phyloP scores from a whole-genome alignment of 2,797 vertebrate genomes.

The Erethizon dorsatum region DNA sequence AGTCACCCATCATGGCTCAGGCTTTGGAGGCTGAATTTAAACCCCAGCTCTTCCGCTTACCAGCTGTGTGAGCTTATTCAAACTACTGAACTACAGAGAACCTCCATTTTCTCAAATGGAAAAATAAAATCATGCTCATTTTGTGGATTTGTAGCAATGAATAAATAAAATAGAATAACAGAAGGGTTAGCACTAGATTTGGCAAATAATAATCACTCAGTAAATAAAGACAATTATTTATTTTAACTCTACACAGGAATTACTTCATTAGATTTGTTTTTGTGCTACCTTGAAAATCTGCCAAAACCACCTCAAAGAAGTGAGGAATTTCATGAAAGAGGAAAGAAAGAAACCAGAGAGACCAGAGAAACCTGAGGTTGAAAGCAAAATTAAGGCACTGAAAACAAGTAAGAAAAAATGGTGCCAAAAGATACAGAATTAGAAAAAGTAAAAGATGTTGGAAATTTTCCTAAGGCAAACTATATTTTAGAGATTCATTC shows the following conservation, averaged over 20 bases:
- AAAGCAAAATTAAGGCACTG: background rate
- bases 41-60: background rate
- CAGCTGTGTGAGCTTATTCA: background rate
- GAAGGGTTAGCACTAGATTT: background rate
- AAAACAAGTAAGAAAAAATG: background rate
- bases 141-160: slow-evolving; percentile 16
- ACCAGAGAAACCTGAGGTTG: background rate
- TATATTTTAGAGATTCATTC: background rate
- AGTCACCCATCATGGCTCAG: rapidly evolving
- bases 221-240: slow-evolving; percentile 14
- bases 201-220: background rate
- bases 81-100: background rate
- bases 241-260: slow-evolving; percentile 48
- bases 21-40: background rate
- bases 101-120: slow-evolving; percentile 8
- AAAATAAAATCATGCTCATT: slow-evolving; percentile 43
- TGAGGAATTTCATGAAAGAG: slow-evolving; percentile 10
- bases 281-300: slow-evolving; percentile 35
- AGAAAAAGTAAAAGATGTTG: background rate
- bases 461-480: slow-evolving; percentile 11
- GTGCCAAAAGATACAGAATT: background rate
- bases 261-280: slow-evolving; percentile 51
- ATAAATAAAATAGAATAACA: background rate
- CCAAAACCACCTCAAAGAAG: background rate
- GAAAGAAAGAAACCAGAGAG: background rate